Conservation (phyloP, 2,113 vertebrate species). For the Oenanthe melanoleuca region DNA sequence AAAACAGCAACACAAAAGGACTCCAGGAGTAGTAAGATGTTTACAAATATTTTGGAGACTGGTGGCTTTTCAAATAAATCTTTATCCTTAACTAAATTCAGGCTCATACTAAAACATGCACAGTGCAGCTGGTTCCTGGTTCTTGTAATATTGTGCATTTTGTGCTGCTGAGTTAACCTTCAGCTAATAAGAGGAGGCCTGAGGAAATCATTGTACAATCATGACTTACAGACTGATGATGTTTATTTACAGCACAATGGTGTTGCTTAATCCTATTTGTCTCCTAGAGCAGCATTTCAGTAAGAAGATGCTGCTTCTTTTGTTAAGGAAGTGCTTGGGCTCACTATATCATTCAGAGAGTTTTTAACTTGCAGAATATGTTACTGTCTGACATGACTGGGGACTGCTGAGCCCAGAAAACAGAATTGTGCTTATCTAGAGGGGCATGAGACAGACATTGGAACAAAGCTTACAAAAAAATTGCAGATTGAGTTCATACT, state of each 20-base stretch:
- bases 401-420: background rate
- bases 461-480: background rate
- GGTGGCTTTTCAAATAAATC: background rate
- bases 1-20: background rate
- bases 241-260: background rate
- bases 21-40: background rate
- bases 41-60: background rate
- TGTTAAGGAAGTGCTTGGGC: background rate
- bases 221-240: background rate
- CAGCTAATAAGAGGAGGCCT: background rate
- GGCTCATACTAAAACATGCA: background rate
- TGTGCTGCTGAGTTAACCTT: background rate
- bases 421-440: background rate
- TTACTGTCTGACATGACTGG: background rate
- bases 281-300: background rate
- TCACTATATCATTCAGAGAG: background rate
- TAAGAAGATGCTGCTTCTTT: background rate
- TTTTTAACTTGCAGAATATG: background rate
- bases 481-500: background rate
- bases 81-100: background rate
- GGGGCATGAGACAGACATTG: background rate
- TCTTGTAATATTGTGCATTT: background rate
- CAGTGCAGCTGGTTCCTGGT: background rate
- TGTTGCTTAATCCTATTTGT: background rate
- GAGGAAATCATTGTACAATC: background rate